Evolutionary conservation across 2,888 invertebrate species (phyloP).

Genomic region (Andricus curvator): DNA sequence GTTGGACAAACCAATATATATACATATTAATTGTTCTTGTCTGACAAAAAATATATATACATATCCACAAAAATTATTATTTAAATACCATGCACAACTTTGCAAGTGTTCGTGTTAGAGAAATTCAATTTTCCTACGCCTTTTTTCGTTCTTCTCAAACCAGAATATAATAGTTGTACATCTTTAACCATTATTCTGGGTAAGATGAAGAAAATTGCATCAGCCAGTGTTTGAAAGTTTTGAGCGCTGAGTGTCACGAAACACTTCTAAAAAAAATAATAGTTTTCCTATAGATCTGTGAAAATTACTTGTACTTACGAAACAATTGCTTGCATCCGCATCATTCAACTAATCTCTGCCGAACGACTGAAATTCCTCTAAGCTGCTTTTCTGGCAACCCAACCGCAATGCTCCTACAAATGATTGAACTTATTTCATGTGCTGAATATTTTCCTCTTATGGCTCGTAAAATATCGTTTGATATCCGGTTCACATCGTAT

Average conservation of each 20-base stretch:
- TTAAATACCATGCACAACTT: too few relatives aligned
- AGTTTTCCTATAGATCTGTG: too few relatives aligned
- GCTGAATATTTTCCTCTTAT: not conserved
- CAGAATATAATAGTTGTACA: not conserved
- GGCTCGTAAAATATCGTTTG: not conserved
- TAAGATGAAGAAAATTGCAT: not conserved
- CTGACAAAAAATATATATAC: too few relatives aligned
- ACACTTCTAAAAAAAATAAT: not conserved
- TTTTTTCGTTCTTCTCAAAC: not conserved
- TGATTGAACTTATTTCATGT: not conserved
- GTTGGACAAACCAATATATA: too few relatives aligned
- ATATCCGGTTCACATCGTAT: not conserved
- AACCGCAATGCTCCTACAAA: not conserved
- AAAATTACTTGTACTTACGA: not conserved
- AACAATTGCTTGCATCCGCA: not conserved
- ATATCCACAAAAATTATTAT: too few relatives aligned
- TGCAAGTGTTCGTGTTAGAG: too few relatives aligned
- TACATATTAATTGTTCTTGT: too few relatives aligned
- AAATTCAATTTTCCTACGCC: not conserved
- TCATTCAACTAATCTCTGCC: not conserved
- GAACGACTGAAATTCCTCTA: not conserved
- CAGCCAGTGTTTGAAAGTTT: not conserved
- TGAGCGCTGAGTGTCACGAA: not conserved
- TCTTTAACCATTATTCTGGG: not conserved
- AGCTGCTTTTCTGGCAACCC: not conserved